Percentiles rank a stretch among this genome's conserved stretches.
Conservation (phyloP, 2,113 vertebrate species). For the Paradoxurus hermaphroditus region DNA sequence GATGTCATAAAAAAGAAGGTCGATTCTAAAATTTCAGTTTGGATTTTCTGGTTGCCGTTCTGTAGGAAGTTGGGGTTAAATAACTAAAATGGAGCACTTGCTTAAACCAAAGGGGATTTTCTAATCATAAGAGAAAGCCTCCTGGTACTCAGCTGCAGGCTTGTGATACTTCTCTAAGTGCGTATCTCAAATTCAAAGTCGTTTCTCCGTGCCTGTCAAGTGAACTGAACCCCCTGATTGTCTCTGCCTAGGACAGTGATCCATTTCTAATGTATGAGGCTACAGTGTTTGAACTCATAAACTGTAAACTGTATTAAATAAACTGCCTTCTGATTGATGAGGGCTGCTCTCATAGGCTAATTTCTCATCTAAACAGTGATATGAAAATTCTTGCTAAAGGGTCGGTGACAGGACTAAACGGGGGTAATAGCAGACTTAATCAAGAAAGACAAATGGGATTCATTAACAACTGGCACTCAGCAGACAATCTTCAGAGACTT, state of each 20-base stretch:
- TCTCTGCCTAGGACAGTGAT: constrained; percentile 56
- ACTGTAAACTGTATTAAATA: constrained; percentile 81
- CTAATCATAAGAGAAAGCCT: constrained; percentile 1
- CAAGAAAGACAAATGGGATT: constrained; percentile 88
- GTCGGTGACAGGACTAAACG: constrained; percentile 82
- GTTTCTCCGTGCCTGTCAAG: constrained; percentile 22
- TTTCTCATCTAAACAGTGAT: constrained; percentile 83
- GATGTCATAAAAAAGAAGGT: not conserved
- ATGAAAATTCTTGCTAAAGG: constrained; percentile 84
- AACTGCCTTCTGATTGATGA: constrained; percentile 79
- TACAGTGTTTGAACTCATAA: constrained; percentile 76
- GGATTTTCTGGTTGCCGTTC: not conserved
- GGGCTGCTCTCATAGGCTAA: constrained; percentile 78
- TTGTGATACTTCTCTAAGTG: not conserved
- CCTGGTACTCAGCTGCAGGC: not conserved
- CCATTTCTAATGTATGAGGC: constrained; percentile 58
- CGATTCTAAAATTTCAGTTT: constrained; percentile 23
- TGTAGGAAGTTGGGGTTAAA: not conserved
- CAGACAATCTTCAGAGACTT: constrained; percentile 83
- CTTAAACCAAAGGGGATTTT: not conserved
- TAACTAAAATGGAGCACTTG: not conserved
- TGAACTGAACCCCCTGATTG: constrained; percentile 25
- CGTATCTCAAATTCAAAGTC: not conserved
- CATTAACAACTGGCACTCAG: constrained; percentile 85
- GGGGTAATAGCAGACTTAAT: constrained; percentile 85